phyloP scores from a whole-genome alignment of 2,888 invertebrate species.

The Sepiola atlantica region DNA sequence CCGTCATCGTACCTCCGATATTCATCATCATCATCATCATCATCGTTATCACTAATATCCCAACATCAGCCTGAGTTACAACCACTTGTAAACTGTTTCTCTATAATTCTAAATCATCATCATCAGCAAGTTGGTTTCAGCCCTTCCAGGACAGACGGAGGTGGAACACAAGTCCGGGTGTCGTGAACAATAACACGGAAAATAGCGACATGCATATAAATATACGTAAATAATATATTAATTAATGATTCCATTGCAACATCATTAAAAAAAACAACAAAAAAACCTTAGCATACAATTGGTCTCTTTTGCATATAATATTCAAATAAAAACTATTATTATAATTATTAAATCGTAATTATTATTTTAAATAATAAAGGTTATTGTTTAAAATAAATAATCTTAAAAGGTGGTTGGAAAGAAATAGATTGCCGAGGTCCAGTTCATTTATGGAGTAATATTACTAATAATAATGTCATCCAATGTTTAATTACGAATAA shows the following conservation, averaged over 20 bases:
- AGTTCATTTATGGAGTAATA: background rate
- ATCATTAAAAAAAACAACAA: too few species aligned
- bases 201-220: background rate
- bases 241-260: background rate
- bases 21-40: background rate
- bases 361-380: background rate
- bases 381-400: background rate
- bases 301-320: background rate
- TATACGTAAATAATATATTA: background rate
- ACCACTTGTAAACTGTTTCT: constrained; percentile 32
- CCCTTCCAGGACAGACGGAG: constrained; percentile 40
- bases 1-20: background rate
- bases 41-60: background rate
- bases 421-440: background rate
- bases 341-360: background rate
- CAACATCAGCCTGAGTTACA: constrained; percentile 10
- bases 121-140: constrained; percentile 1
- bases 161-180: constrained; percentile 37
- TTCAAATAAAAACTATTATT: background rate
- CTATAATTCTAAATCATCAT: background rate
- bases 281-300: background rate
- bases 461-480: too few species aligned
- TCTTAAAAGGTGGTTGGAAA: background rate
- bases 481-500: background rate
- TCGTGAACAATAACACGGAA: constrained; percentile 12